These are phyloP conservation scores for Sphaerodactylus townsendi DNA, from an alignment of 2,113 vertebrate species.

Conservation along the genomic window DNA sequence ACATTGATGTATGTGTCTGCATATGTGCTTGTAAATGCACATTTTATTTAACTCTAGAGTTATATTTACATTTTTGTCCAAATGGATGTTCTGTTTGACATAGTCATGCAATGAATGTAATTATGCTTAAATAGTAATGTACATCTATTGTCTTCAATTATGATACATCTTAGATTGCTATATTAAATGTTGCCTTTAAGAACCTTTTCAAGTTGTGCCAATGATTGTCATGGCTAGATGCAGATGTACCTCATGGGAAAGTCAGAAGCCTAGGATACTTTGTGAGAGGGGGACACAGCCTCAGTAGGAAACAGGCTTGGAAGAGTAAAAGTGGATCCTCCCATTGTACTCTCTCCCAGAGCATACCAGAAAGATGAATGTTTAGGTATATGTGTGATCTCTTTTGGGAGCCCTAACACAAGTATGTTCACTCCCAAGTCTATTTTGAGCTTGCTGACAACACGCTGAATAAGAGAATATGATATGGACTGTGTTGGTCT, in stretches of 20 bases:
- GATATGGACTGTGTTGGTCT: not conserved
- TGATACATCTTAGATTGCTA: not conserved
- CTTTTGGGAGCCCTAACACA: not conserved
- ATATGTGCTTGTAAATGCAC: not conserved
- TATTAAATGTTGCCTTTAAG: constrained; percentile 18
- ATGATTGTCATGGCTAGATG: not conserved
- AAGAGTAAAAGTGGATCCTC: not conserved
- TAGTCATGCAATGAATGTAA: not conserved
- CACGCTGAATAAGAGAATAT: not conserved
- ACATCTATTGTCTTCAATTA: not conserved
- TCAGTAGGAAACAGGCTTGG: not conserved
- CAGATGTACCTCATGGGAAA: not conserved
- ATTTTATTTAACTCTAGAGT: constrained; percentile 36
- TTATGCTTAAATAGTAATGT: not conserved
- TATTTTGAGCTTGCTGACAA: not conserved
- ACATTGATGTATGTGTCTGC: constrained; percentile 1
- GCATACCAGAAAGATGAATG: not conserved
- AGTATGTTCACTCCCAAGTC: not conserved
- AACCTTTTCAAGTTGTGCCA: constrained; percentile 2
- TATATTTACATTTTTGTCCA: constrained; percentile 12
- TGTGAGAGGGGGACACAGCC: too few relatives aligned
- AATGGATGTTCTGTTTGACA: constrained; percentile 26
- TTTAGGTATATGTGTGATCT: not conserved
- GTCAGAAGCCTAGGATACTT: not conserved
- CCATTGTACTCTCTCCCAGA: not conserved